Evolutionary conservation across 2,113 vertebrate species (phyloP), one percentile per base, ranked within the genome.

Genomic region (Cyrtonyx montezumae): DNA sequence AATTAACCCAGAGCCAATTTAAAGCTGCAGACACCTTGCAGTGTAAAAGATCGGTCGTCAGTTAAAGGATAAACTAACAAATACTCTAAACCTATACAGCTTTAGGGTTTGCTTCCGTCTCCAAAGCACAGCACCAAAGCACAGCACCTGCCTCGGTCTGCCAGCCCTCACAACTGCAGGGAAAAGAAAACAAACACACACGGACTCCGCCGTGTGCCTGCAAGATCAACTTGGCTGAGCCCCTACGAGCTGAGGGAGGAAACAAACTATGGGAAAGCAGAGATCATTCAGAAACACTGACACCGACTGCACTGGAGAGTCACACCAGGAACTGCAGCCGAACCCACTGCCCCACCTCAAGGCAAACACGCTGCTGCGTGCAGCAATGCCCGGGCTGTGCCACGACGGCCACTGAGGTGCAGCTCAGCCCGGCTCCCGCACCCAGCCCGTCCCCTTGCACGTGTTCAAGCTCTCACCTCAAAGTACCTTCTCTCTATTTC

Each of bases 401-500:
- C 43, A 63, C 13, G 46, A 30, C 26, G 25, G 11, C n/a, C 23
- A 2, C 0, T 2, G 14, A 65, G 1, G 22, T n/a, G 48, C 67
- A 53, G 32, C 23, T 40, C 74, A 45, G 8, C 11, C 18, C 14
- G 40, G 49, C 63, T 18, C 30, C 36, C 36, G 6, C 1, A 71
- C 8, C 22, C 51, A 63, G 53, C 18, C 17, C 40, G 40, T 40
- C 40, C 40, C 40, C 40, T 40, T 13, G 40, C 12, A 13, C 11
- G 40, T 40, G 40, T 13, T 40, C 11, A 11, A 40, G 40, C 40
- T 40, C 40, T 40, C 59, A 99, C 99, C 97, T 99, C 98, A 95
- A 99, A 99, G 97, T 99, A 99, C 40, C 79, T 97, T 42, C 94
- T 98, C 95, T 99, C 99, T 61, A 99, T 98, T 96, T 98, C 97